Evolutionary conservation across 2,113 vertebrate genomes (phyloP).

Genomic region (Bufo bufo): DNA sequence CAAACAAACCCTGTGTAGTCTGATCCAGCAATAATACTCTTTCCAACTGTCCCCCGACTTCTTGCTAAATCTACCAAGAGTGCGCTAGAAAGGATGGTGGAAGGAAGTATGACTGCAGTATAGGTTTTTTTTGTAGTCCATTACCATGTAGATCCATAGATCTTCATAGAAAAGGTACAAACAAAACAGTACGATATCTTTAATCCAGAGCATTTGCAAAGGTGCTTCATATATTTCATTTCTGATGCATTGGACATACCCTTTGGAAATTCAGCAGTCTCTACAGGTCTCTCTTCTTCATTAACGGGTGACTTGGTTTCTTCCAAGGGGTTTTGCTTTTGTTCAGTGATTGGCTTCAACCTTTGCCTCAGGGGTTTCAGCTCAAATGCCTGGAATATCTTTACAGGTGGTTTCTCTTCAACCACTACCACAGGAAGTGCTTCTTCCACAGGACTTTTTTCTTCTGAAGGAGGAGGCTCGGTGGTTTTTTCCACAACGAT

Average conservation of each 20-base stretch:
- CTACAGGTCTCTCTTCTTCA: constrained; percentile 66
- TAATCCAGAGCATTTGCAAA: not conserved
- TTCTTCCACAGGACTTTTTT: constrained; percentile 72
- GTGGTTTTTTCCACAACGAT: constrained; percentile 65
- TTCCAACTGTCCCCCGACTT: too few species aligned
- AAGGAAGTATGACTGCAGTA: too few species aligned
- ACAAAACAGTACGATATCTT: not conserved
- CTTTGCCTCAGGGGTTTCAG: constrained; percentile 92
- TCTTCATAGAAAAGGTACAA: not conserved
- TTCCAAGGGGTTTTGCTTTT: constrained; percentile 77
- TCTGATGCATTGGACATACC: not conserved
- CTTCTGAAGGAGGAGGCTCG: constrained; percentile 52
- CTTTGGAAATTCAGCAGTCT: constrained; percentile 68
- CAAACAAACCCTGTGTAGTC: too few species aligned
- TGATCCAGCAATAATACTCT: too few species aligned
- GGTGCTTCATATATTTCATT: not conserved
- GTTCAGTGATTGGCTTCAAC: constrained; percentile 79
- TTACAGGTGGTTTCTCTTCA: constrained; percentile 78
- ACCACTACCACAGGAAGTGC: constrained; percentile 69
- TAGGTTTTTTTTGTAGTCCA: too few species aligned
- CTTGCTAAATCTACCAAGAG: too few species aligned
- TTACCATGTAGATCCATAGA: not conserved
- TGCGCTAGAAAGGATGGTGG: too few species aligned
- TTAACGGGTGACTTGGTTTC: constrained; percentile 61
- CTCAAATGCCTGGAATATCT: constrained; percentile 93